Percentiles rank a stretch among this genome's conserved stretches.
Conservation (phyloP, 2,888 invertebrate genomes). For the Endomychus coccineus region DNA sequence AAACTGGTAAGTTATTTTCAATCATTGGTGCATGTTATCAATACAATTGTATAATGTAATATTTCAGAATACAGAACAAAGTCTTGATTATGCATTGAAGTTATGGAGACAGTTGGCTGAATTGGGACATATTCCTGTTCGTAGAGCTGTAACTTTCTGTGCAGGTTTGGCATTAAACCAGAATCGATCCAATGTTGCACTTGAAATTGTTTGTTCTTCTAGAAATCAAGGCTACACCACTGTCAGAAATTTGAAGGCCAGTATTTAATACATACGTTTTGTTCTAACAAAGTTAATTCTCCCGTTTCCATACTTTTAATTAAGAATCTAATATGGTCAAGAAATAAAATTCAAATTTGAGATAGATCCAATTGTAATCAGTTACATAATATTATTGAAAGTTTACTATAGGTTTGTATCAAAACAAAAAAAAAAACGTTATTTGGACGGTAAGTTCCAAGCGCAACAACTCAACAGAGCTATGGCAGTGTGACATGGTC, state of each 20-base stretch:
- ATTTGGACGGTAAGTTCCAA: too few species aligned
- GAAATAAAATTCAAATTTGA: too few species aligned
- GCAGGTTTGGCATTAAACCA: constrained; percentile 62
- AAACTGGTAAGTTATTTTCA: constrained; percentile 54
- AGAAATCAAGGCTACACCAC: constrained; percentile 57
- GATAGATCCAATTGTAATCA: too few species aligned
- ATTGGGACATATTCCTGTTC: constrained; percentile 51
- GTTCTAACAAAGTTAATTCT: too few species aligned
- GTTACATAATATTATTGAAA: too few species aligned
- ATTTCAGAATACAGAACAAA: constrained; percentile 62
- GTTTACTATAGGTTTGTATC: too few species aligned
- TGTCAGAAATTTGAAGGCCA: constrained; percentile 63
- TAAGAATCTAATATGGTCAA: too few species aligned
- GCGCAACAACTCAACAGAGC: too few species aligned
- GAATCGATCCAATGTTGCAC: constrained; percentile 56
- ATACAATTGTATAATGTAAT: background rate
- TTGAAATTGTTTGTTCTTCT: constrained; percentile 55
- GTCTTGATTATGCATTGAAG: constrained; percentile 55
- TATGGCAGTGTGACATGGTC: too few species aligned
- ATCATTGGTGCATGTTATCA: constrained; percentile 1
- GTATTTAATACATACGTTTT: too few species aligned
- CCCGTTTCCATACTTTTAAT: too few species aligned
- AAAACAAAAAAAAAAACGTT: too few species aligned
- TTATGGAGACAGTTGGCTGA: constrained; percentile 54
- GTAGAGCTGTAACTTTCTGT: constrained; percentile 57